These are phyloP conservation scores for Mythimna lalbum DNA, from an alignment of 2,888 invertebrate genomes.

Conservation along the genomic window DNA sequence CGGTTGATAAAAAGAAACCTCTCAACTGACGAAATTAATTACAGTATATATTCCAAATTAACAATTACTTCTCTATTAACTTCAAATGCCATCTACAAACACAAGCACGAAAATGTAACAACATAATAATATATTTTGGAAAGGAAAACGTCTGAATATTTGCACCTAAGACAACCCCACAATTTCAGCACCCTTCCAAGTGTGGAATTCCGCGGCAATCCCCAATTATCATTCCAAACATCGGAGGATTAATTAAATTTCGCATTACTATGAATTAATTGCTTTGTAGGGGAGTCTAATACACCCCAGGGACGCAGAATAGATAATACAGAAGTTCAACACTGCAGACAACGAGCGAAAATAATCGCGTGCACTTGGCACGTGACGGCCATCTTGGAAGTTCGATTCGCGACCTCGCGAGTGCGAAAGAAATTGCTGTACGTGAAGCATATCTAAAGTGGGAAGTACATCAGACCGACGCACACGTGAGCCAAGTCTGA, in stretches of 20 bases:
- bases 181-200: conserved; percentile 62
- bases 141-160: conserved; percentile 35
- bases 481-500: no score
- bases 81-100: not conserved
- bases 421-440: not conserved
- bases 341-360: not conserved
- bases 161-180: conserved; percentile 48
- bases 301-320: conserved; percentile 57
- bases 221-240: conserved; percentile 82
- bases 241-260: conserved; percentile 82
- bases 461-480: no score
- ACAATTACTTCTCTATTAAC: not conserved
- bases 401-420: no score
- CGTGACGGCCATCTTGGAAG: no score
- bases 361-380: not conserved
- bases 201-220: conserved; percentile 78
- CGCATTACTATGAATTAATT: conserved; percentile 76
- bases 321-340: not conserved
- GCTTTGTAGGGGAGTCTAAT: conserved; percentile 72
- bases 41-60: not conserved
- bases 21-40: not conserved
- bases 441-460: not conserved
- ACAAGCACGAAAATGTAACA: conserved; percentile 18
- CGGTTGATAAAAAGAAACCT: not conserved
- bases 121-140: conserved; percentile 10